Evolutionary conservation across 1,140 invertebrate genomes (phyloP).

Genomic region (Pantala flavescens): DNA sequence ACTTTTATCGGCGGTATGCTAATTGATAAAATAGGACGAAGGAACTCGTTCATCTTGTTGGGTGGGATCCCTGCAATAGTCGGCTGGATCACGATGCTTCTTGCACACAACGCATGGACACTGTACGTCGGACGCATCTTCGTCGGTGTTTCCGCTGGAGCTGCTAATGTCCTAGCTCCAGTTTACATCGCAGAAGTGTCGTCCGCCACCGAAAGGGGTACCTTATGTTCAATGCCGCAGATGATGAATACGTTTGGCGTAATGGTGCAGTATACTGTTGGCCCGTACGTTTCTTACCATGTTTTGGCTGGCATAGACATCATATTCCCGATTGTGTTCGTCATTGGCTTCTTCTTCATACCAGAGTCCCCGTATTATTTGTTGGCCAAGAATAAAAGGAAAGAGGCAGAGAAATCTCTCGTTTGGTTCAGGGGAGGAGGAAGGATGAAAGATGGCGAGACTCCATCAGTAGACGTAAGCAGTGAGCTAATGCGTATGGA

Average conservation of each 20-base stretch:
- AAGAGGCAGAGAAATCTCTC: conserved; percentile 37
- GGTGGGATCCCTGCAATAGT: neutral
- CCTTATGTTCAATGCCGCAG: conserved; percentile 31
- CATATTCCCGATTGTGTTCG: conserved; percentile 31
- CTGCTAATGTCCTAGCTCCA: conserved; percentile 31
- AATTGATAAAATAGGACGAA: conserved; percentile 20
- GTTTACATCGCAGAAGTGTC: conserved; percentile 38
- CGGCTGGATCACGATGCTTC: neutral
- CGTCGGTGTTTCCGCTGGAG: conserved; percentile 32
- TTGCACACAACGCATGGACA: neutral
- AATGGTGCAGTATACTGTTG: conserved; percentile 33
- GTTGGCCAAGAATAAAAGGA: conserved; percentile 25
- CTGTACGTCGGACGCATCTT: neutral
- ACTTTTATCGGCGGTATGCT: conserved; percentile 34
- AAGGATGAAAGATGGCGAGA: conserved; percentile 30
- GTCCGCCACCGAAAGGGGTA: conserved; percentile 32
- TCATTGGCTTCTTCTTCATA: conserved; percentile 31
- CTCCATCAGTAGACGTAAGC: conserved; percentile 22
- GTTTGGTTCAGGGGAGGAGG: conserved; percentile 41
- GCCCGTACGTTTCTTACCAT: conserved; percentile 30
- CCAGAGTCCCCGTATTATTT: conserved; percentile 36
- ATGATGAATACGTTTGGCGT: conserved; percentile 36
- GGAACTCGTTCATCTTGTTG: neutral
- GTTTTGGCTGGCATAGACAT: conserved; percentile 31
- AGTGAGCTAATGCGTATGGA: conserved; percentile 33